phyloP scores from a whole-genome alignment of 1,140 invertebrate species.

The Drosophila malerkotliana region DNA sequence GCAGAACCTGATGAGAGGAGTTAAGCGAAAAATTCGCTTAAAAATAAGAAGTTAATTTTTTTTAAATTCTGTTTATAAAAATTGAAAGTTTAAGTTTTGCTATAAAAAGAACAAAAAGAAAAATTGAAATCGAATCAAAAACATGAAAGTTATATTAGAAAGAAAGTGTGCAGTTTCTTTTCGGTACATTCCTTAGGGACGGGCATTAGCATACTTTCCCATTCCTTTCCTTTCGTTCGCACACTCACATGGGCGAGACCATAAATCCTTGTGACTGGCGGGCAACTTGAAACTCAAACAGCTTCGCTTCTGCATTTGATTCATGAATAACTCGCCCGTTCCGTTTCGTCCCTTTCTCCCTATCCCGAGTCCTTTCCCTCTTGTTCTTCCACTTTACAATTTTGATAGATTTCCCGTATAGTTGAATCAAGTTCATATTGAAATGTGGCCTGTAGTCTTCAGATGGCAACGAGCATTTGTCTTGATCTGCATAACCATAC shows the following conservation, averaged over 20 bases:
- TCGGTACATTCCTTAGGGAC: no score
- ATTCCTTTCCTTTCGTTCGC: background rate
- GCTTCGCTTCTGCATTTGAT: slow-evolving; percentile 59
- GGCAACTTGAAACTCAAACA: slow-evolving; percentile 54
- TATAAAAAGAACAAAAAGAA: no score
- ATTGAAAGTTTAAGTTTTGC: no score
- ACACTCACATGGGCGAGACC: slow-evolving; percentile 19
- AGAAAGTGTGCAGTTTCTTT: no score
- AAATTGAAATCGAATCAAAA: no score
- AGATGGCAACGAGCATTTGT: slow-evolving; percentile 14
- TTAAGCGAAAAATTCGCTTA: no score
- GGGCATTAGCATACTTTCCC: slow-evolving; percentile 53
- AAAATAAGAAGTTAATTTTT: no score
- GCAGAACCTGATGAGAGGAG: no score
- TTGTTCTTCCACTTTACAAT: slow-evolving; percentile 28
- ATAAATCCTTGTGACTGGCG: slow-evolving; percentile 62
- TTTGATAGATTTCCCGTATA: slow-evolving; percentile 53
- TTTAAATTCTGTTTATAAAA: no score
- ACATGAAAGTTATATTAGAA: no score
- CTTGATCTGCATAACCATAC: slow-evolving; percentile 20
- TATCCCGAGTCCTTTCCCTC: background rate
- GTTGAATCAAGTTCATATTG: slow-evolving; percentile 41
- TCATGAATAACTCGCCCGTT: slow-evolving; percentile 42
- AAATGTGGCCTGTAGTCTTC: slow-evolving; percentile 19
- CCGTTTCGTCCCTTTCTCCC: background rate